Base-by-base conservation (phyloP, 2,888 invertebrate genomes). In the Tridacna crocea region DNA sequence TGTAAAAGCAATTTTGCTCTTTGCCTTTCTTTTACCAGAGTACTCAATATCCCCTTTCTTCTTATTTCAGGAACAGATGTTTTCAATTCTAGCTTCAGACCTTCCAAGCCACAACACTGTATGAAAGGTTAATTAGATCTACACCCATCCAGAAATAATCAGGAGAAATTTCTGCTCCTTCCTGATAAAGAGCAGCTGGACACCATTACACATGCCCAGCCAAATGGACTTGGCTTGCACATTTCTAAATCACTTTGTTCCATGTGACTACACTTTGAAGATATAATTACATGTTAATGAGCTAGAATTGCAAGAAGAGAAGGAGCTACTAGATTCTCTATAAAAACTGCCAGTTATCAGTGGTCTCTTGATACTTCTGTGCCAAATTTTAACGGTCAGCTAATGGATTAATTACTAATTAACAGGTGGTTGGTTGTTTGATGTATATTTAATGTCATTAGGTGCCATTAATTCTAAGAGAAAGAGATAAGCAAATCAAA, bases 381-480 rank as follows among this genome's bases (percentile, higher is more conserved):
- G 51, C 19, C 48, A 15, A 51, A 22, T 11, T 61, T 61, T n/a
- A 12, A 51, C 17, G 70, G 70, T 51, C 70, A 70, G 47, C 24
- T 70, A 70, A 70, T 70, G 51, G 51, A 51, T 3, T 10, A 48
- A 22, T 13, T 19, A 26, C 13, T 70, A 4, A 70, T 48, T 47
- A 70, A 70, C 70, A 70, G 51, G 70, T 70, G 48, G 70, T 24
- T 19, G 48, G 13, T 51, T 4, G 19, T 70, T 70, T 70, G 70
- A 70, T 70, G 70, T 70, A 46, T 70, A 51, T 70, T 51, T 24
- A 24, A 24, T 24, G 26, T 24, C 12, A 36, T 26, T 22, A 36
- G 51, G 12, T 51, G 51, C 26, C 51, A 51, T 19, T 22, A 61
- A 27, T 46, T 46, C 46, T 51, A 12, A 48, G 26, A n/a, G 15